These are phyloP conservation scores for Carposina sasakii DNA, from an alignment of 1,140 invertebrate genomes.

Conservation along the genomic window DNA sequence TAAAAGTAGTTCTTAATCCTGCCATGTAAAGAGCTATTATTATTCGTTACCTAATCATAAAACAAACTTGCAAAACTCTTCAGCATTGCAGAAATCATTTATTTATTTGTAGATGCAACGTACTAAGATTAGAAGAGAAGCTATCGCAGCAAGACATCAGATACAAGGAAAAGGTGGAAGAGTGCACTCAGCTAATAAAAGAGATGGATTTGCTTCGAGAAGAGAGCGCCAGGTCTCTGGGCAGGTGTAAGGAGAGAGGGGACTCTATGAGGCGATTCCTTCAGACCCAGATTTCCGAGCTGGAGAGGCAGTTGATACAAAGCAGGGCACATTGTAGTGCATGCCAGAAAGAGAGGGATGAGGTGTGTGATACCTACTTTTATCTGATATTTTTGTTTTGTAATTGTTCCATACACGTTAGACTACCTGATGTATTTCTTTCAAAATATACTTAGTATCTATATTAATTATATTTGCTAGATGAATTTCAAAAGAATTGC, in stretches of 20 bases:
- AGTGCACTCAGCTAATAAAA: conserved; percentile 71
- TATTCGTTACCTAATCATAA: no score
- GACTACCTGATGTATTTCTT: no score
- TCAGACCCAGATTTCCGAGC: conserved; percentile 76
- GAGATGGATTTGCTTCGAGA: conserved; percentile 78
- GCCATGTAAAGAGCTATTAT: no score
- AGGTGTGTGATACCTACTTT: conserved; percentile 57
- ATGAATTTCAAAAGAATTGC: no score
- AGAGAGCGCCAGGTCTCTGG: conserved; percentile 78
- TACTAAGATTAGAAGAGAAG: conserved; percentile 53
- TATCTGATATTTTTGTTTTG: neutral
- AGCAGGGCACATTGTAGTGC: conserved; percentile 75
- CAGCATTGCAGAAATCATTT: no score
- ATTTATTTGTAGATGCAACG: conserved; percentile 40
- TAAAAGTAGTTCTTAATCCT: no score
- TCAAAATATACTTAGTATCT: no score
- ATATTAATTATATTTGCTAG: no score
- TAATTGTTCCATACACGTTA: no score
- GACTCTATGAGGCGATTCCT: conserved; percentile 67
- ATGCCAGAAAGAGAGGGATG: conserved; percentile 78
- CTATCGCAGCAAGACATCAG: conserved; percentile 63
- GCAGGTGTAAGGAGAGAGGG: conserved; percentile 76
- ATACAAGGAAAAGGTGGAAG: conserved; percentile 63
- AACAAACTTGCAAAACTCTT: no score
- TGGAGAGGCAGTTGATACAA: conserved; percentile 77